Base-by-base conservation (phyloP, 2,888 invertebrate genomes). In the Charanyca ferruginea region DNA sequence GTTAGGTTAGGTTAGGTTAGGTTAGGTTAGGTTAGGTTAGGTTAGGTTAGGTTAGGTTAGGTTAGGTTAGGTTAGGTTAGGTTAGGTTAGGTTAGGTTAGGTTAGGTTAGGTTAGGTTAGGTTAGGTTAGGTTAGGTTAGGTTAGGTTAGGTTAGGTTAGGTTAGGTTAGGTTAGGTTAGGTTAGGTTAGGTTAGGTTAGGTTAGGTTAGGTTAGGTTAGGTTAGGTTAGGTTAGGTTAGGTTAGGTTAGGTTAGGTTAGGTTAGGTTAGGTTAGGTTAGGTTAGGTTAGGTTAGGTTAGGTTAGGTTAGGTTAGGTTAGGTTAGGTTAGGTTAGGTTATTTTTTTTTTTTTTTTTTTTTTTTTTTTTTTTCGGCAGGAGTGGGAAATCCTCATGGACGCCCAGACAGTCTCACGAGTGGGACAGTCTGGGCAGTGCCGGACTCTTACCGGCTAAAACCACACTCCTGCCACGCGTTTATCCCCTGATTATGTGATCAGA, bases 61-160 rank as follows among this genome's bases (percentile, higher is more conserved):
- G 66, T 62, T 71, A 66, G 66, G 44, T 44, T 54, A 52, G 28
- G 47, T 64, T 68, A 48, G 58, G 61, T 62, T 57, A 58, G 52
- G 49, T 48, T 58, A 42, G 61, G 53, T 58, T 62, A 48, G 71
- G 66, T 63, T 66, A 62, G 65, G 65, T 60, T 61, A 80, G 80
- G 80, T 80, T 80, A 78, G 76, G 76, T 79, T 79, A 74, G 76
- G 74, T 79, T 74, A 74, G 76, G 78, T 80, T 78, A 78, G 78
- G 77, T 80, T 75, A 75, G 78, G 76, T 81, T 78, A 77, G 78
- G 79, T 74, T 77, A 77, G 81, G 77, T 77, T 79, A 44, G 44
- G 44, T 44, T 44, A 44, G 44, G 76, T 82, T 74, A 77, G 75
- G 77, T 79, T 77, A 79, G 80, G 80, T 80, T 80, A 83, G 81